Evolutionary conservation across 2,888 invertebrate genomes (phyloP).

Genomic region (Drosophila demipolita): DNA sequence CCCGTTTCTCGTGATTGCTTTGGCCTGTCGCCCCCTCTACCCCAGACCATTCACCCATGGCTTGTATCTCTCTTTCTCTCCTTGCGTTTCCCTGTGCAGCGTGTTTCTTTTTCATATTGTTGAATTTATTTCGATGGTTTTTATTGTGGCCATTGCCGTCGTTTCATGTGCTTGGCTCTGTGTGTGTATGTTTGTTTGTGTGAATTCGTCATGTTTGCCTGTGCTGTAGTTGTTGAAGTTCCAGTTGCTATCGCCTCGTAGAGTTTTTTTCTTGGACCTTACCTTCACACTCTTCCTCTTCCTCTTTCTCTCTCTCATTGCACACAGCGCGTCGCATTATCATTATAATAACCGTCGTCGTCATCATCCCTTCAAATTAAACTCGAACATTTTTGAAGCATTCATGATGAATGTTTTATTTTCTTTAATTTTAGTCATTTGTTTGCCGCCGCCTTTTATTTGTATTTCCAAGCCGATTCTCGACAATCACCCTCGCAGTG

Average conservation of each 20-base stretch:
- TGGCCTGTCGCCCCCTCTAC: constrained; percentile 14
- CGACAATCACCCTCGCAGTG: constrained; percentile 53
- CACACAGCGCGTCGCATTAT: constrained; percentile 25
- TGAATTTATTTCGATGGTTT: constrained; percentile 79
- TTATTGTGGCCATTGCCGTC: constrained; percentile 65
- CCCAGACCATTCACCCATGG: constrained; percentile 21
- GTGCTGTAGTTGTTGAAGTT: constrained; percentile 34
- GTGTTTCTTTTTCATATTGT: constrained; percentile 78
- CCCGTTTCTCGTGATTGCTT: constrained; percentile 60
- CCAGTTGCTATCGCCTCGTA: constrained; percentile 25
- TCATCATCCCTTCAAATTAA: constrained; percentile 54
- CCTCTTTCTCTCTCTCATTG: constrained; percentile 21
- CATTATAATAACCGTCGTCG: constrained; percentile 28
- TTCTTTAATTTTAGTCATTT: constrained; percentile 75
- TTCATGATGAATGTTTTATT: constrained; percentile 73
- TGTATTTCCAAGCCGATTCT: constrained; percentile 22
- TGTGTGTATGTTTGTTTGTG: constrained; percentile 27
- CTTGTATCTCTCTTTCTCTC: constrained; percentile 6
- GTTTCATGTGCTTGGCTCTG: constrained; percentile 27
- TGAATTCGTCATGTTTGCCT: constrained; percentile 56
- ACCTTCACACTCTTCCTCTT: constrained; percentile 18
- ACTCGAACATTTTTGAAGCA: constrained; percentile 61
- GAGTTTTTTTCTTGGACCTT: constrained; percentile 24
- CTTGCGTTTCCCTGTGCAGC: constrained; percentile 50
- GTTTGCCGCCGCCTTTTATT: constrained; percentile 47